A percentile compares a stretch with the other conserved stretches of the same genome.
Conservation (phyloP, 2,113 vertebrate genomes). For the Apteryx mantelli region DNA sequence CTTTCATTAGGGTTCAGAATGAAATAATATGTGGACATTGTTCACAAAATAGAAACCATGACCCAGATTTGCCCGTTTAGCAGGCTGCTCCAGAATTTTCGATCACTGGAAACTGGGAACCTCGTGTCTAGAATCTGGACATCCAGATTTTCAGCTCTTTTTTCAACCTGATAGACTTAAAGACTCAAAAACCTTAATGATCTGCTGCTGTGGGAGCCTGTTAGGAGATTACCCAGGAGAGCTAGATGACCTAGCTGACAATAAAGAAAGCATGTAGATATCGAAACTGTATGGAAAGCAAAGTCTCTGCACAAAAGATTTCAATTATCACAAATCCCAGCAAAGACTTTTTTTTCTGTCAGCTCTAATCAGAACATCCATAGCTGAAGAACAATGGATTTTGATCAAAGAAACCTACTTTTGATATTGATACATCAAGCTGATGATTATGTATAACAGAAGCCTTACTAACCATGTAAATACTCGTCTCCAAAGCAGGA, state of each 20-base stretch:
- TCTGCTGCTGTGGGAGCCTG: background rate
- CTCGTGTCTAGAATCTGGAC: background rate
- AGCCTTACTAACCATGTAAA: background rate
- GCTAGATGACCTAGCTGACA: background rate
- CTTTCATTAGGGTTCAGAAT: background rate
- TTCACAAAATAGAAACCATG: background rate
- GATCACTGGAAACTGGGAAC: background rate
- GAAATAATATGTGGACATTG: background rate
- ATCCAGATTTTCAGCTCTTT: background rate
- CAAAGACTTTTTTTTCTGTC: background rate
- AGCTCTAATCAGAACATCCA: background rate
- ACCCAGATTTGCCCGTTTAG: background rate
- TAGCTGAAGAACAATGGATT: background rate
- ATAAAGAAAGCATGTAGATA: background rate
- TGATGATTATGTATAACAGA: background rate
- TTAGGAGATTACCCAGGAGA: background rate
- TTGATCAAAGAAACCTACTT: conserved; percentile 2
- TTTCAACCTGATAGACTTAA: background rate
- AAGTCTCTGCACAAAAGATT: background rate
- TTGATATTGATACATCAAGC: background rate
- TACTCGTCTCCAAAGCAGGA: background rate
- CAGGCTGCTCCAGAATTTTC: background rate
- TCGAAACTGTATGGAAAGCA: background rate
- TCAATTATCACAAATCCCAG: background rate
- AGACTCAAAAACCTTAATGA: background rate